Percentiles rank a stretch among this genome's conserved stretches.
phyloP scores from a whole-genome alignment of 30 jellyfish, hydroid and myxozoan genomes.

The Pelagia noctiluca region DNA sequence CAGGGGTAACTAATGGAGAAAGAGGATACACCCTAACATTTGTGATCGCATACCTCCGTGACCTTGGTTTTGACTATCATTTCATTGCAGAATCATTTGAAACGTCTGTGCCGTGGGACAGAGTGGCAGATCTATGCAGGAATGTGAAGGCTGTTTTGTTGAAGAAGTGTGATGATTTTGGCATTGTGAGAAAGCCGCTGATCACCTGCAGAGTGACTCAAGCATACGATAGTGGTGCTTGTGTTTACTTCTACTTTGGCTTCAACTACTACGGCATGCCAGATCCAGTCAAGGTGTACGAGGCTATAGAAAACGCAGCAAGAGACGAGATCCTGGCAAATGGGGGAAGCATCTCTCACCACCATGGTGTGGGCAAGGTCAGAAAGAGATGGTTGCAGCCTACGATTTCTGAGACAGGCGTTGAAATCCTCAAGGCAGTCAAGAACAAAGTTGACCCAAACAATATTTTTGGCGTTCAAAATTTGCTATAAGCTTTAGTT shows the following conservation, averaged over 20 bases:
- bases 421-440: constrained; percentile 81
- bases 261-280: constrained; percentile 78
- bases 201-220: constrained; percentile 97
- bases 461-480: constrained; percentile 88
- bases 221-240: constrained; percentile 98
- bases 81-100: constrained; percentile 97
- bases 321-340: constrained; percentile 91
- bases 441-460: constrained; percentile 89
- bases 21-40: constrained; percentile 94
- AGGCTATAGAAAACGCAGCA: constrained; percentile 90
- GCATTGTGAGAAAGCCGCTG: constrained; percentile 82
- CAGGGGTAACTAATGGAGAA: constrained; percentile 94
- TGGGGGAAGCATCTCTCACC: constrained; percentile 98
- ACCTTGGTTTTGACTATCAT: constrained; percentile 89
- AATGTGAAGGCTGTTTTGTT: constrained; percentile 78
- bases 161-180: constrained; percentile 79
- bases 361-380: constrained; percentile 94
- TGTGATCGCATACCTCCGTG: constrained; percentile 94
- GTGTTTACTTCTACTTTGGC: constrained; percentile 96
- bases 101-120: constrained; percentile 98
- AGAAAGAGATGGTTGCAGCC: constrained; percentile 77
- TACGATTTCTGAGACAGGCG: constrained; percentile 83
- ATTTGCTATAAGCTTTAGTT: constrained; percentile 74
- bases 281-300: constrained; percentile 87
- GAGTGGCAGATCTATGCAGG: constrained; percentile 86